These are phyloP conservation scores for Budorcas taxicolor DNA, from an alignment of 2,113 vertebrate species.

Conservation along the genomic window DNA sequence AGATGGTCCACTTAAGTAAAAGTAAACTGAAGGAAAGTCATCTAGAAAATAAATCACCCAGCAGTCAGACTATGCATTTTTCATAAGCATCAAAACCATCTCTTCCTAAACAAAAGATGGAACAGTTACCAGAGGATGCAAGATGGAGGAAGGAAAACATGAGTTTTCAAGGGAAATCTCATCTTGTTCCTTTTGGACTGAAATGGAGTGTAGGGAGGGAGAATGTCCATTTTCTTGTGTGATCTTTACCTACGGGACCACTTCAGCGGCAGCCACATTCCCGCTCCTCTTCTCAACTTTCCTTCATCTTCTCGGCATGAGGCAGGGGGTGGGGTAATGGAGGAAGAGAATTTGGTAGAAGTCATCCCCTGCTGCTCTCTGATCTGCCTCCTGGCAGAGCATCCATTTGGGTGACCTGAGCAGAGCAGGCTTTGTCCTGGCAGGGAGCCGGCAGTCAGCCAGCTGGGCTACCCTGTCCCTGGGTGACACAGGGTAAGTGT, in stretches of 20 bases:
- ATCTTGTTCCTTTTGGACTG: background rate
- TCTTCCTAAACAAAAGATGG: background rate
- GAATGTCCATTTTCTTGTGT: background rate
- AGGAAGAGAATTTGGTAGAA: background rate
- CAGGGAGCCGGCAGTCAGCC: background rate
- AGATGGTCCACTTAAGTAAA: conserved; percentile 53
- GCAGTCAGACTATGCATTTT: conserved; percentile 46
- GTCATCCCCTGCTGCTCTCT: background rate
- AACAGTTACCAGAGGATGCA: background rate
- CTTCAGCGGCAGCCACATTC: background rate
- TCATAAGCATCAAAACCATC: conserved; percentile 48
- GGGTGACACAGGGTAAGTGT: background rate
- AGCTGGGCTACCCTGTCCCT: background rate
- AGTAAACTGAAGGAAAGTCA: conserved; percentile 60
- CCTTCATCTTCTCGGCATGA: background rate
- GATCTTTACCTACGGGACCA: background rate
- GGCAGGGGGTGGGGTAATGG: background rate
- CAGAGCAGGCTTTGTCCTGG: background rate
- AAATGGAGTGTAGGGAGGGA: background rate
- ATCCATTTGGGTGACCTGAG: too few species aligned
- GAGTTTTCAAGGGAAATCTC: background rate
- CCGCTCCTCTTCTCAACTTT: background rate
- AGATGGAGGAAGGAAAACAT: background rate
- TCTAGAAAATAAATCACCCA: conserved; percentile 68
- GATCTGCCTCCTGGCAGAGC: background rate